Evolutionary conservation across 2,113 vertebrate genomes (phyloP).

Genomic region (Cyanistes caeruleus): DNA sequence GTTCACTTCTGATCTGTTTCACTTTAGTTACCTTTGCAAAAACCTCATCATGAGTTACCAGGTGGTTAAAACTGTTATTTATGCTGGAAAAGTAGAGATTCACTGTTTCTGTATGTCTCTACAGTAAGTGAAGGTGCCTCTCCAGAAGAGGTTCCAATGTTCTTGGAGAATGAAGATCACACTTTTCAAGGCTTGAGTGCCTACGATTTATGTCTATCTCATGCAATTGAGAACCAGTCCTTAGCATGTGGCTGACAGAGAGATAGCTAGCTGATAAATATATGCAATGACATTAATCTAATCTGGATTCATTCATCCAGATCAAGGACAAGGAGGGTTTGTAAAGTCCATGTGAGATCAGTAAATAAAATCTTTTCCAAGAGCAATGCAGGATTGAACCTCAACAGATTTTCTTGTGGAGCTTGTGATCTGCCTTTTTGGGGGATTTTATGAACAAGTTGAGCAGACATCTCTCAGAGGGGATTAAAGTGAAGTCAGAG

Average conservation of each 20-base stretch:
- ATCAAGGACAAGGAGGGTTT: not conserved
- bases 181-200: not conserved
- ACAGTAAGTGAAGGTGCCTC: not conserved
- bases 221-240: not conserved
- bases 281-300: not conserved
- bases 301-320: not conserved
- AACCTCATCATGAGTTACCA: not conserved
- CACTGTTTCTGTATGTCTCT: not conserved
- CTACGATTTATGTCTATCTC: not conserved
- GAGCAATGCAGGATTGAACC: not conserved
- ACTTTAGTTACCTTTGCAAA: not conserved
- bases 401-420: not conserved
- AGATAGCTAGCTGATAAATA: not conserved
- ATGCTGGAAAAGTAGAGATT: not conserved
- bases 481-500: not conserved
- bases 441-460: not conserved
- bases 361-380: not conserved
- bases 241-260: not conserved
- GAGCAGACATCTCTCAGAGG: not conserved
- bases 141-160: not conserved
- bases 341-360: not conserved
- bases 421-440: not conserved
- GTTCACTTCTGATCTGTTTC: not conserved
- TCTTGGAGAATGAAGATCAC: not conserved
- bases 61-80: not conserved